Base-by-base conservation (phyloP, 2,797 vertebrate genomes). In the Lithobates pipiens region DNA sequence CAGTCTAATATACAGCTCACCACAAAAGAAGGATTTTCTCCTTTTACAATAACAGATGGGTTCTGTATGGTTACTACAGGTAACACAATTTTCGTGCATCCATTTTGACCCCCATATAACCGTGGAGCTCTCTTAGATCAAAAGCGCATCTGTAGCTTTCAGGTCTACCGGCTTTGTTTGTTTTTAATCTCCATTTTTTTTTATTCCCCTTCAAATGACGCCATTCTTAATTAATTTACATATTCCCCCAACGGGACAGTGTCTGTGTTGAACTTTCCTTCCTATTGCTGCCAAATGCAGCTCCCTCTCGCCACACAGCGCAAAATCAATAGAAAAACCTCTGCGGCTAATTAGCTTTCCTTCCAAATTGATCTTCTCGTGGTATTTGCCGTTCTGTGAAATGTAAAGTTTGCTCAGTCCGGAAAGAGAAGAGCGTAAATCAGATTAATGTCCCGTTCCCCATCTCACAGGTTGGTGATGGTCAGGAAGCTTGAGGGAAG, bases 361-460 rank as follows among this genome's bases (percentile, higher is more conserved):
- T 91, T 92, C 91, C 89, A 91, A 92, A 92, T 91, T 92, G 93
- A 92, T 93, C 90, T 82, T 84, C 92, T 86, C 91, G 88, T 88
- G 73, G 89, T 90, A 92, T 93, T 93, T 93, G 91, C 92, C 93
- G 91, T 90, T 90, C 90, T 85, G 90, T 92, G 91, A 92, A 93
- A 91, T 92, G 90, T 92, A 93, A 92, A 92, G 91, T 91, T 92
- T 76, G 86, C 89, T 92, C 90, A 80, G 80, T 84, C 50, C 29
- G n/a, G 44, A 85, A 85, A 71, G 65, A 80, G 5, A 76, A 46
- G 46, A 76, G 23, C 44, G 91, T 93, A 93, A 92, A 93, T 92
- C 91, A 90, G 90, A 89, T 92, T 92, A 90, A 92, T 90, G 81
- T 83, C 16, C 73, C 63, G 65, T 77, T 75, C 6, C 34, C 29